These are phyloP conservation scores for Hirtodrosophila trivittata DNA, from an alignment of 2,888 invertebrate species.

Conservation along the genomic window DNA sequence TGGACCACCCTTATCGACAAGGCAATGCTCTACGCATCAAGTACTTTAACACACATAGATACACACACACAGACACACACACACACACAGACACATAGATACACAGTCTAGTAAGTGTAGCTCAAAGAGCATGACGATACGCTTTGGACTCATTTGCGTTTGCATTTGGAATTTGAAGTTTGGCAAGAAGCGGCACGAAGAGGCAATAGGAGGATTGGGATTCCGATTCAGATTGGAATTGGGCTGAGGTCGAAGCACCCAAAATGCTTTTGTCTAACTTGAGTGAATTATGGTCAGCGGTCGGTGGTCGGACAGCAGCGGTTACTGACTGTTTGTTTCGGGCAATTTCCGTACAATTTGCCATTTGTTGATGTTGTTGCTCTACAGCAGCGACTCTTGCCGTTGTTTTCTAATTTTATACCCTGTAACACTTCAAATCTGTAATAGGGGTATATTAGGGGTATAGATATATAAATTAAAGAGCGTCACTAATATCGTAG, in stretches of 20 bases:
- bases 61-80: slow-evolving; percentile 5
- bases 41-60: slow-evolving; percentile 6
- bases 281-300: slow-evolving; percentile 77
- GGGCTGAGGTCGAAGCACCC: slow-evolving; percentile 25
- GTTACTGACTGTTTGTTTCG: slow-evolving; percentile 67
- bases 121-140: slow-evolving; percentile 70
- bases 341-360: slow-evolving; percentile 77
- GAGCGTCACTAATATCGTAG: too few relatives aligned
- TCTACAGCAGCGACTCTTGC: slow-evolving; percentile 57
- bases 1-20: slow-evolving; percentile 66
- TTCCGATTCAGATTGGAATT: too few relatives aligned
- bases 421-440: slow-evolving; percentile 1
- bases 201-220: too few relatives aligned
- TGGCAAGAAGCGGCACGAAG: slow-evolving; percentile 12
- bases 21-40: slow-evolving; percentile 47
- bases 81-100: not conserved
- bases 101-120: slow-evolving; percentile 26
- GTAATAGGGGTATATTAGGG: too few relatives aligned
- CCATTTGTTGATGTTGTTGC: slow-evolving; percentile 46
- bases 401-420: slow-evolving; percentile 42
- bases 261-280: slow-evolving; percentile 77
- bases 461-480: too few relatives aligned
- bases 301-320: slow-evolving; percentile 53
- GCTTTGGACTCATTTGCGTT: slow-evolving; percentile 74
- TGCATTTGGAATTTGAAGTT: slow-evolving; percentile 66